Conservation (phyloP, 2,113 vertebrate species). For the Leptosomus discolor region DNA sequence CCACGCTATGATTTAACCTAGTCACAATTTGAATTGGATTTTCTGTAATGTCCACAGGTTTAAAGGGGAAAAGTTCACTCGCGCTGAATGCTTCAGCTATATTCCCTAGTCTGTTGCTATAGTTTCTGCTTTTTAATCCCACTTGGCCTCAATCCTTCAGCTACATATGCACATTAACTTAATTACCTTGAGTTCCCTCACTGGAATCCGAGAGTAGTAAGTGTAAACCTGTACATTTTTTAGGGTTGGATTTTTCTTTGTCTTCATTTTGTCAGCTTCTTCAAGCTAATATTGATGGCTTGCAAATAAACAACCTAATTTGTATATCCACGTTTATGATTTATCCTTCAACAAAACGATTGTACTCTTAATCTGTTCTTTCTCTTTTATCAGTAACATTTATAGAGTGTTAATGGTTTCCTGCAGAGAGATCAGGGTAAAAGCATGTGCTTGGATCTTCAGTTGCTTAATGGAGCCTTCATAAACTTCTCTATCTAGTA, state of each 20-base stretch:
- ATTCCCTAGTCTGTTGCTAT: constrained; percentile 20
- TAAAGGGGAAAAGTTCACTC: constrained; percentile 50
- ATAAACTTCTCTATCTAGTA: not conserved
- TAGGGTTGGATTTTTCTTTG: not conserved
- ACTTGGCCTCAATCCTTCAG: constrained; percentile 54
- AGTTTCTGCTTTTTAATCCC: constrained; percentile 31
- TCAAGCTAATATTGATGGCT: not conserved
- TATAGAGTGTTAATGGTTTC: not conserved
- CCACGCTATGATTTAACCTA: not conserved
- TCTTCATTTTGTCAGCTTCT: not conserved
- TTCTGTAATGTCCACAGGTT: not conserved
- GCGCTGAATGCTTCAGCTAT: not conserved
- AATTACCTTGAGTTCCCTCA: constrained; percentile 8
- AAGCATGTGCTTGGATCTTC: not conserved
- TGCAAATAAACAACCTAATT: not conserved
- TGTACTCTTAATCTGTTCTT: not conserved
- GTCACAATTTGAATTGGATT: not conserved
- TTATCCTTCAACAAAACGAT: not conserved
- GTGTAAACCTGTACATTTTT: not conserved
- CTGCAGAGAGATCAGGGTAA: not conserved
- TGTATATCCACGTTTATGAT: not conserved
- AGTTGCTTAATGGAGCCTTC: not conserved
- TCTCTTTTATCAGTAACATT: not conserved
- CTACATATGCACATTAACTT: constrained; percentile 15
- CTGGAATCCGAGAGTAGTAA: not conserved